These are phyloP conservation scores for Cyclophora albipunctata DNA, from an alignment of 2,888 invertebrate genomes.

Conservation along the genomic window DNA sequence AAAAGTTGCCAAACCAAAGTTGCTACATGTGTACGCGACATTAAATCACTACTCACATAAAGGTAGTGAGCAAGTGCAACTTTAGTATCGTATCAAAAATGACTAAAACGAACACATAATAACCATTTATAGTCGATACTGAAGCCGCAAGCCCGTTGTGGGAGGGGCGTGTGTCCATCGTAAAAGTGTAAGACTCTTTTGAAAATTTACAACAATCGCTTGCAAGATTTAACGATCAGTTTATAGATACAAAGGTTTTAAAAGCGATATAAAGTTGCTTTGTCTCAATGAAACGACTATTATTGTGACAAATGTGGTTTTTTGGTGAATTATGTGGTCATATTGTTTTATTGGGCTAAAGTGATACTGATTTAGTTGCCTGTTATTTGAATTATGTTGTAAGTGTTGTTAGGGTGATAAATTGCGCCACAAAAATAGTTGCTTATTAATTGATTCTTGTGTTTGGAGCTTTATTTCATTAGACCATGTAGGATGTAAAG, in stretches of 20 bases:
- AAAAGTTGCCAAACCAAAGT: too few species aligned
- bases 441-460: too few species aligned
- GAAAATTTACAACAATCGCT: slow-evolving; percentile 69
- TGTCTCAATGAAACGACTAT: slow-evolving; percentile 51
- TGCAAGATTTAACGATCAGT: slow-evolving; percentile 70
- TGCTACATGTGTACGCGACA: too few species aligned
- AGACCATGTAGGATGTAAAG: too few species aligned
- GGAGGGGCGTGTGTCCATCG: slow-evolving; percentile 60
- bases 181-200: slow-evolving; percentile 58
- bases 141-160: slow-evolving; percentile 24
- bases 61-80: not conserved
- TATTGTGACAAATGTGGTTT: slow-evolving; percentile 42
- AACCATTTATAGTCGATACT: too few species aligned
- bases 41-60: not conserved
- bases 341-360: slow-evolving; percentile 33
- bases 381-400: too few species aligned
- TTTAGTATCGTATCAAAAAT: slow-evolving; percentile 1
- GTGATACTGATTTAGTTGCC: slow-evolving; percentile 3
- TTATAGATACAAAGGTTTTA: slow-evolving; percentile 68
- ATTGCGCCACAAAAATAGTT: too few species aligned
- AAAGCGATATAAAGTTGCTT: slow-evolving; percentile 62
- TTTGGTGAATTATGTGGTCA: slow-evolving; percentile 33
- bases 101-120: slow-evolving; percentile 6
- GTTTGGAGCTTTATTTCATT: too few species aligned
- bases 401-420: too few species aligned